Evolutionary conservation across 2,888 invertebrate species (phyloP), one percentile per base, ranked within the genome.

Genomic region (Dugesia japonica): DNA sequence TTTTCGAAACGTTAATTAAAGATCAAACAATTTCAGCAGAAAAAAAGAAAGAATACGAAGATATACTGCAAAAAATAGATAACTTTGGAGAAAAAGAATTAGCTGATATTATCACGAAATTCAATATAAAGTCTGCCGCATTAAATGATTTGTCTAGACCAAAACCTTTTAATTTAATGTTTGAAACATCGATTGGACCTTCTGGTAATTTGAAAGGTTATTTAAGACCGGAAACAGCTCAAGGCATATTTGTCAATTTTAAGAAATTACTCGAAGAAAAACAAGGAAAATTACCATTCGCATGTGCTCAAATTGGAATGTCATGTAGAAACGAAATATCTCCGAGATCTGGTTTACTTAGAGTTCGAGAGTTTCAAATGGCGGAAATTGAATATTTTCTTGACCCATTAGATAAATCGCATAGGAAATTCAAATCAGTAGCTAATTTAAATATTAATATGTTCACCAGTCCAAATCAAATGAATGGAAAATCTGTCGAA

Each of bases 321-420:
- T 91, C 98, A 0, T 99, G 98, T 84, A 89, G 98, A 80, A 99
- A 99, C 87, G 98, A 99, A 87, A 99, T 99, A 81, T 98, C 98
- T 0, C 98, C 98, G 0, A 88, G 98, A 78, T 93, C 94, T 79
- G 97, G 97, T 0, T 87, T 97, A 13, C 89, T 97, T 71, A 26
- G 79, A 26, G 42, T 15, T 78, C 89, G 95, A 82, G 98, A 99
- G 85, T 99, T 99, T 83, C 97, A 95, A 0, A 97, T 99, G 97
- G 95, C 94, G 78, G 98, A 99, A 87, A 98, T 99, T 81, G 98
- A 99, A 85, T 95, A 99, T 86, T 99, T 99, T 85, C 94, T 95
- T 85, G 95, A 98, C 86, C 92, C 94, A 0, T 85, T 82, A 0
- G 88, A 90, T 81, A 95, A 97, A 83, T 80, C 79, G 27, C 94